Evolutionary conservation across 2,797 vertebrate species (phyloP), one percentile per base, ranked within the genome.

Genomic region (Chloroceryle inda): DNA sequence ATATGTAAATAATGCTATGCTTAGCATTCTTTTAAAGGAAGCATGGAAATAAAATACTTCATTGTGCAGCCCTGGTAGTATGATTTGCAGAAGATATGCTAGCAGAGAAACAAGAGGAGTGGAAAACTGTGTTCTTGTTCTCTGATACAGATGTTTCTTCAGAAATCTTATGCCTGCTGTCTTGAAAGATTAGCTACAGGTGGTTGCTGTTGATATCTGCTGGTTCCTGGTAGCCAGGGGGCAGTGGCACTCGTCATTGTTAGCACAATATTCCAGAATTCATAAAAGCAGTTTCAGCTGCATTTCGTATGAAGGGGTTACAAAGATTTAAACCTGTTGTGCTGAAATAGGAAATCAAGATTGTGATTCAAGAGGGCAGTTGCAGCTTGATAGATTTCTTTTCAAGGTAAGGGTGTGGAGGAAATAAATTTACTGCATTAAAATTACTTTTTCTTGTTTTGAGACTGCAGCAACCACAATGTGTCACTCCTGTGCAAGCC

Each of bases 371-470:
- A 77, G 52, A 71, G 31, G 45, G 44, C 37, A 77, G 12, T 68
- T 88, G 63, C 50, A 79, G 6, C n/a, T 79, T 85, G 27, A 63
- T 78, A 62, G 64, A 14, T 67, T 83, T 79, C n/a, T 85, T 76
- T 71, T 44, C 61, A 71, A 92, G 47, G 62, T 78, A 59, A 84
- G 38, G 45, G 14, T 47, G 8, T 64, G 38, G 27, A 61, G 1
- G 52, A 82, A 67, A 71, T 16, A 5, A 33, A 4, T n/a, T 37
- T 35, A 23, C 40, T 50, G 6, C 4, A 14, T 73, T 73, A 29
- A 64, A 64, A 33, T 35, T 1, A 31, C 13, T 73, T 67, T 33
- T 1, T 26, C 13, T 73, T 71, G 11, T 38, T 76, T 44, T 63
- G 50, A 75, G 77, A 71, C 8, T 0, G 1, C 42, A 29, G n/a